Conservation (phyloP, 1,140 invertebrate genomes). For the Platorchestia sp. region DNA sequence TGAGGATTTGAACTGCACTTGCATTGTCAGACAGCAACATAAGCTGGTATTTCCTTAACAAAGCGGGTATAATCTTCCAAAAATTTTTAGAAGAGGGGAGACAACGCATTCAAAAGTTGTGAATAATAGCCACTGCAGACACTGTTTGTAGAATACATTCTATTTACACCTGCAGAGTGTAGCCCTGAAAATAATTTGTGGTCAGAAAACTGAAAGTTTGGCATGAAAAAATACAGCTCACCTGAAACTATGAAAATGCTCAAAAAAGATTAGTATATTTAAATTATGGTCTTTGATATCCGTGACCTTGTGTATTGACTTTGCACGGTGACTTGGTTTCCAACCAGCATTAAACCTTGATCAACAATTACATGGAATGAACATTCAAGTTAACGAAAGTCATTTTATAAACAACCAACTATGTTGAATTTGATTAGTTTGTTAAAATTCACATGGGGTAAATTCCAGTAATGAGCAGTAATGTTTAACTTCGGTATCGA, state of each 20-base stretch:
- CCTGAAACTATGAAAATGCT: too few species aligned
- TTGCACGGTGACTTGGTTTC: background rate
- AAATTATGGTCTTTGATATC: too few species aligned
- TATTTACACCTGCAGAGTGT: too few species aligned
- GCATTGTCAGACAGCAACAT: background rate
- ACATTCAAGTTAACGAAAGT: background rate
- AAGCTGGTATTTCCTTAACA: background rate
- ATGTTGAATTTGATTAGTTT: background rate
- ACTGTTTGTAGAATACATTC: too few species aligned
- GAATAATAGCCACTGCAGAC: background rate
- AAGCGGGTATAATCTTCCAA: background rate
- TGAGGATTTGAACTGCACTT: background rate
- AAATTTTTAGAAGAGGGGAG: background rate
- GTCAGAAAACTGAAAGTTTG: too few species aligned
- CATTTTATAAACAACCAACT: too few species aligned
- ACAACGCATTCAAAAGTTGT: background rate
- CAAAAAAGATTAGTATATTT: too few species aligned
- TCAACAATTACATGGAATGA: background rate
- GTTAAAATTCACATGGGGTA: background rate
- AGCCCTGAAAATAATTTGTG: too few species aligned
- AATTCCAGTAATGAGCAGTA: background rate
- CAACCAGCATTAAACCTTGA: background rate
- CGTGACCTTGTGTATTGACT: background rate
- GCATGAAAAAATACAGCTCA: too few species aligned
- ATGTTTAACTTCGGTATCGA: background rate